Evolutionary conservation across 2,888 invertebrate species (phyloP), one percentile per base, ranked within the genome.

Genomic region (Torymus tubicola): DNA sequence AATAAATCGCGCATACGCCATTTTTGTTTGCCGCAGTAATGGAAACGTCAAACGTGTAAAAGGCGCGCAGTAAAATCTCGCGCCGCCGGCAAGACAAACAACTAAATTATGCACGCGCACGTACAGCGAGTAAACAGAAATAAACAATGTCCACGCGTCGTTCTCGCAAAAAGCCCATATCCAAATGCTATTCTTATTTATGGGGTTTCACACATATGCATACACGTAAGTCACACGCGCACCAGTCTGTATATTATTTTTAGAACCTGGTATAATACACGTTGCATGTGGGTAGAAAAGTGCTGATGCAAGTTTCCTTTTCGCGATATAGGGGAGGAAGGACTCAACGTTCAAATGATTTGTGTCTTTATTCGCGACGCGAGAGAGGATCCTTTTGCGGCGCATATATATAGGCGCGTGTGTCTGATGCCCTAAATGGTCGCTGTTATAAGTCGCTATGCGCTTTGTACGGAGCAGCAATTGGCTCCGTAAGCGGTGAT

Each of bases 231-330:
- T 73, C 55, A 60, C 31, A 12, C 55, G 53, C 31, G 8, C 21
- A 21, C 11, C 42, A 8, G 53, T 64, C 53, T 16, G 70, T 24
- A 53, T 67, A 53, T 67, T 80, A 80, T 80, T 80, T 80, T 80
- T 76, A 76, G 68, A 71, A 53, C n/a, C 53, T 55, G 18, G 70
- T 68, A 78, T n/a, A n/a, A n/a, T n/a, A 65, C 68, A 58, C 24
- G 50, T 4, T 12, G 31, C 18, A 24, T 52, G 80, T 80, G 76
- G 75, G 76, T 21, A 68, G 71, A 31, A 76, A 63, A 80, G 76
- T 64, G 70, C 67, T 58, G 63, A 68, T 67, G 71, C 76, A 80
- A 76, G 80, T 80, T 76, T 80, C 80, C 76, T 68, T 76, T 76
- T 63, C 67, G 21, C 52, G 67, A 67, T 68, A 71, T 53, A n/a